Evolutionary conservation across 2,888 invertebrate species (phyloP).

Genomic region (Epinotia demarniana): DNA sequence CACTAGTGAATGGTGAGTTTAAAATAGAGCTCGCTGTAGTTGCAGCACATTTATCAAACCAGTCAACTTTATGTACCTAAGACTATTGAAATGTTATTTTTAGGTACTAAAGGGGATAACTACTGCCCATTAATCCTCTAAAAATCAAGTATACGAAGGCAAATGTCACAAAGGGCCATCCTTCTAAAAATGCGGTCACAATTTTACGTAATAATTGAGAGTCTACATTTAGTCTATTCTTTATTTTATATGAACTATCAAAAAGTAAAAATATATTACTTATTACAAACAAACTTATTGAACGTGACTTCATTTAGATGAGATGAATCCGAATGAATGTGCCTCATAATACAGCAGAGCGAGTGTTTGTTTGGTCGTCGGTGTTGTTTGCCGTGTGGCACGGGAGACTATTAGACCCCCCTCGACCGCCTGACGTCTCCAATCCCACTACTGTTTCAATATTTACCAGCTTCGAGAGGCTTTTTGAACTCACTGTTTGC

Average conservation of each 20-base stretch:
- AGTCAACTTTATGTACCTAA: neutral
- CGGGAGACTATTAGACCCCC: constrained; percentile 83
- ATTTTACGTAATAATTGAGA: no score
- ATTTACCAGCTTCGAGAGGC: constrained; percentile 84
- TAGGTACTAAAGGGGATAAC: neutral
- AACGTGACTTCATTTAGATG: neutral
- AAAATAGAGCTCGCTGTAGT: neutral
- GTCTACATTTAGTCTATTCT: no score
- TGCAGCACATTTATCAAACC: neutral
- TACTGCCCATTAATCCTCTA: neutral
- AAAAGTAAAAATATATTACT: no score
- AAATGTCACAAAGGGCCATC: neutral
- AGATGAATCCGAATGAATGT: constrained; percentile 15
- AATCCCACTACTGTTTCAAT: constrained; percentile 84
- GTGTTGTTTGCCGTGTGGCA: constrained; percentile 80
- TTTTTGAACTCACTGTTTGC: constrained; percentile 84
- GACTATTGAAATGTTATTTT: neutral
- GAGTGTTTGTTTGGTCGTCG: constrained; percentile 70
- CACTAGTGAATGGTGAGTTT: neutral
- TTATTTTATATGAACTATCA: no score
- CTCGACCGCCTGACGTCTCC: constrained; percentile 71
- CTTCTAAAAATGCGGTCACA: neutral
- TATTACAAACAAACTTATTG: neutral
- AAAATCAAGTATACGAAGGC: neutral
- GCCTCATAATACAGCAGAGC: constrained; percentile 47